Conservation (phyloP, 1,140 invertebrate species). For the Harpegnathos saltator region DNA sequence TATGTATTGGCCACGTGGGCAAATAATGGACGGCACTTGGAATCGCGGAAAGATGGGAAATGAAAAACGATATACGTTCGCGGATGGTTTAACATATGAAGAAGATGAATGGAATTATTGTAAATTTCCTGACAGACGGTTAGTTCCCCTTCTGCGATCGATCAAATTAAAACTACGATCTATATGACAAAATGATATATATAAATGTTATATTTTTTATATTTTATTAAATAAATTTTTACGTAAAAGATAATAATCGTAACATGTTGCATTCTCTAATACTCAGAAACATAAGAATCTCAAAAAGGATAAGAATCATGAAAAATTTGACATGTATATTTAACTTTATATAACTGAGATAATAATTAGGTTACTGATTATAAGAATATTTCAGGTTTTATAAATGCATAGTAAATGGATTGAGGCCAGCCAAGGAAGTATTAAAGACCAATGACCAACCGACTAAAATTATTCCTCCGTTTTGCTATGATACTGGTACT, state of each 20-base stretch:
- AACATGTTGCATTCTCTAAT: background rate
- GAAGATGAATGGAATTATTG: constrained; percentile 83
- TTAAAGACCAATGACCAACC: constrained; percentile 82
- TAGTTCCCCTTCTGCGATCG: constrained; percentile 3
- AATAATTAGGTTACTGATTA: too few relatives aligned
- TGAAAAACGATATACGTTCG: constrained; percentile 80
- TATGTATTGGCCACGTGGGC: constrained; percentile 84
- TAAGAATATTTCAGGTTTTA: constrained; percentile 61
- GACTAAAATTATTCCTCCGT: constrained; percentile 79
- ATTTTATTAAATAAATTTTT: too few relatives aligned
- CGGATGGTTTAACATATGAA: constrained; percentile 80
- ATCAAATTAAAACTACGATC: constrained; percentile 1
- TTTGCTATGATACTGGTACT: constrained; percentile 85
- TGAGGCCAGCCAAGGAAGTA: constrained; percentile 83
- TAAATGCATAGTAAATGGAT: constrained; percentile 70
- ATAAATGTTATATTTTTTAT: background rate
- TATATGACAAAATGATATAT: background rate
- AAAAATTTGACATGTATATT: too few relatives aligned
- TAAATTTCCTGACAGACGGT: constrained; percentile 85
- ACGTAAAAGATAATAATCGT: too few relatives aligned
- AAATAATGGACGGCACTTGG: constrained; percentile 84
- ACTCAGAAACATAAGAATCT: too few relatives aligned
- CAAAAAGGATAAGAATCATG: too few relatives aligned
- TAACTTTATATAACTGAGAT: too few relatives aligned
- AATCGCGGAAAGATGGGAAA: constrained; percentile 80